Conservation (phyloP, 2,888 invertebrate species). For the Idaea dimidiata region DNA sequence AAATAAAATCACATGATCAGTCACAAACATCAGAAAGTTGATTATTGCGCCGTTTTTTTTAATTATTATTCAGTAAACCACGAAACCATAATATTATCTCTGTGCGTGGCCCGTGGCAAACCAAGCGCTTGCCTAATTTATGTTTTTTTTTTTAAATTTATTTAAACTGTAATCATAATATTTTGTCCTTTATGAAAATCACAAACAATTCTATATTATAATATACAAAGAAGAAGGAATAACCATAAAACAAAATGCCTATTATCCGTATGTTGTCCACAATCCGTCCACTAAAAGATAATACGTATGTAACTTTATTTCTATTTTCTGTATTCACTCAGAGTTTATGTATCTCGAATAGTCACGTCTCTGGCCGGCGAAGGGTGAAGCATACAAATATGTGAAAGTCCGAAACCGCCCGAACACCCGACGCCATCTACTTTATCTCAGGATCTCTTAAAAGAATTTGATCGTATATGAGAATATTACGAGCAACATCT, state of each 20-base stretch:
- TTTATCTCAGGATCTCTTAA: slow-evolving; percentile 79
- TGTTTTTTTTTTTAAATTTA: too few species aligned
- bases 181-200: slow-evolving; percentile 2
- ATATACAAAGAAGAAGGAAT: slow-evolving; percentile 35
- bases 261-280: slow-evolving; percentile 51
- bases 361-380: slow-evolving; percentile 75
- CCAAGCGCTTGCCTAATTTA: too few species aligned
- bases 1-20: too few species aligned
- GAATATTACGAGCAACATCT: slow-evolving; percentile 79
- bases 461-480: slow-evolving; percentile 79
- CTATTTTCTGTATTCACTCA: slow-evolving; percentile 81
- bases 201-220: slow-evolving; percentile 29
- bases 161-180: background rate
- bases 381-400: slow-evolving; percentile 80
- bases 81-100: too few species aligned
- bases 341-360: slow-evolving; percentile 81
- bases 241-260: slow-evolving; percentile 45
- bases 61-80: too few species aligned
- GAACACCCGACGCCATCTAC: slow-evolving; percentile 74
- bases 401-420: slow-evolving; percentile 76
- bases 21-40: too few species aligned
- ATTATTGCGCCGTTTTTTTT: too few species aligned
- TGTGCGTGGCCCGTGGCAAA: too few species aligned
- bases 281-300: slow-evolving; percentile 76
- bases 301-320: slow-evolving; percentile 80